Evolutionary conservation across 2,113 vertebrate species (phyloP), one percentile per base, ranked within the genome.

Genomic region (Lycocorax pyrrhopterus): DNA sequence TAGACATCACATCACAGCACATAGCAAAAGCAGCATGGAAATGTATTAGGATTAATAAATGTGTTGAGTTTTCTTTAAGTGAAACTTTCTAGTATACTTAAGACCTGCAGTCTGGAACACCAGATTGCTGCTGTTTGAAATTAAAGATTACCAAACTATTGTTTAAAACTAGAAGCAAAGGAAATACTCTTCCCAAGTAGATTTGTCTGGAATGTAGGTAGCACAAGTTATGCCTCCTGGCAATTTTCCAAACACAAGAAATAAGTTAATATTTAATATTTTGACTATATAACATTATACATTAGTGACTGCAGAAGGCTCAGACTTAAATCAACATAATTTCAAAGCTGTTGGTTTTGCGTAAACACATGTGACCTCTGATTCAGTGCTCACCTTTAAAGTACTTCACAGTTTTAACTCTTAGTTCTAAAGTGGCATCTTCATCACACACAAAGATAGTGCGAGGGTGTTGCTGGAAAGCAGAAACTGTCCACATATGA

Each of bases 401-500:
- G 93, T 98, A 98, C 90, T 98, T 98, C 87, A 98, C 98, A 80
- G 98, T 98, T 97, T 98, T 98, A 95, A 98, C 98, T 97, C 98
- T 97, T 91, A 98, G 94, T 90, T 98, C 98, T 98, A 98, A 97
- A 58, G 98, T 98, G 85, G 98, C 98, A 96, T 98, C 98, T 97
- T 98, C 98, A 66, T 98, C 98, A 93, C 98, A 98, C 60, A 98
- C 98, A 35, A 98, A 98, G 91, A 98, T 98, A 39, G 98, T 98
- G 29, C 96, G 97, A 68, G 98, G 98, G 53, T 98, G 98, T 86
- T 98, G 98, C 87, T 98, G 98, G 81, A 98, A 98, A 92, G 98
- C 98, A n/a, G 98, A 98, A 39, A 98, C 98, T n/a, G 98, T 98
- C 98, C 98, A 98, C 98, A 98, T 98, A 37, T 98, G 98, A 85